Base-by-base conservation (phyloP, 2,888 invertebrate species). In the Chrysopilus asiliformis region DNA sequence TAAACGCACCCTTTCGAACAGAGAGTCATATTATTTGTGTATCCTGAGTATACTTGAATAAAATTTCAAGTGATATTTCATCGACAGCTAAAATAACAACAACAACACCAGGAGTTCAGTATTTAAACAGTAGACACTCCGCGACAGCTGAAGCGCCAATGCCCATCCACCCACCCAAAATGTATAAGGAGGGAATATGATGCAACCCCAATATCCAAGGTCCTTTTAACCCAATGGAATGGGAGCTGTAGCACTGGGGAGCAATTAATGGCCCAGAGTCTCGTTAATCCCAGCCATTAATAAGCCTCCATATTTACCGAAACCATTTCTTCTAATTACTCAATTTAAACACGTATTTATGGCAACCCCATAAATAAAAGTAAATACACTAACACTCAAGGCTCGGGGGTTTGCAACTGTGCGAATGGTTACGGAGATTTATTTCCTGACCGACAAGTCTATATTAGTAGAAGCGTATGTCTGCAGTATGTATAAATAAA, bases 261-360 rank as follows among this genome's bases (percentile, higher is more conserved):
- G 10, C 10, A 22, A 22, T 22, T 22, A 22, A 22, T 22, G 10
- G 22, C 10, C 12, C 28, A 29, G 13, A 15, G 14, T 14, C 29
- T 12, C 13, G 12, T 29, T 14, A 29, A 14, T 15, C 29, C 10
- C 16, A 13, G 29, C 15, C 3, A 29, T 29, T 29, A 14, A 29
- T 29, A 29, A 29, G 29, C 29, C 29, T 12, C 29, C 13, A 29
- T 13, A 29, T 29, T 29, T 29, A 29, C 29, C 29, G 7, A 29
- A 29, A 10, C 14, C 2, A 29, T 29, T 29, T 29, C 29, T 14
- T 29, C 29, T 29, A 29, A 29, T 29, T 29, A 13, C 29, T 29
- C 15, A 29, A 29, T 29, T 29, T 29, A 14, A 29, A 13, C 29
- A 29, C 29, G 29, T 29, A 13, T 10, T 29, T 29, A 29, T 29